Evolutionary conservation across 2,797 vertebrate genomes (phyloP), one percentile per base, ranked within the genome.

Genomic region (Xiphophorus birchmanni): DNA sequence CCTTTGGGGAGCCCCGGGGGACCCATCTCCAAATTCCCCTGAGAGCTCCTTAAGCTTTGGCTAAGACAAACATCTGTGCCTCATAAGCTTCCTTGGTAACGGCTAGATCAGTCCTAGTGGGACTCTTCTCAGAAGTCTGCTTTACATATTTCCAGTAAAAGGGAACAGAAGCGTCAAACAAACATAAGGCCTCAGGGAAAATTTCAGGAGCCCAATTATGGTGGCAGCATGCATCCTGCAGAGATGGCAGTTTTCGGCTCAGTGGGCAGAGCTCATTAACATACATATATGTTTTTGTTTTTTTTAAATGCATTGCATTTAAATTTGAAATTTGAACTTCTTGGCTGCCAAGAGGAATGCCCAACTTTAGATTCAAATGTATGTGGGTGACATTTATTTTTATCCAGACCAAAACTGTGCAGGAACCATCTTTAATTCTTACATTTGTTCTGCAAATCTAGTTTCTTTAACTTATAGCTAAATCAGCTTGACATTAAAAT

Each of bases 41-140:
- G 56, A 74, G 77, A 52, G 35, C 80, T 42, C 21, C 32, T 80
- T 48, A 67, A 32, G 72, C 42, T 52, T 65, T 26, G 26, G 29
- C 4, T 17, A 56, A 48, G 56, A 78, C 35, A 74, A 76, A 42
- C 35, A 67, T 5, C 26, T 52, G 35, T 29, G 65, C 52, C 45
- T 65, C 8, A 11, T 10, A 23, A 40, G 23, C 7, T 8, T 81
- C 79, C 77, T 45, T 50, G 50, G 63, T 76, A 80, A 5, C 6
- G 2, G 44, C n/a, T 13, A 1, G 40, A 75, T 26, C 10, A 37
- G 74, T 47, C 44, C 75, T 42, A 21, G 23, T 54, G 82, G 21
- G 75, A 58, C 9, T 75, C 3, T 56, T 74, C 44, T 18, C 1
- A 45, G 73, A 44, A 80, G 17, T n/a, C 60, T 69, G 73, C 45